A percentile compares a stretch with the other conserved stretches of the same genome.
phyloP scores from a whole-genome alignment of 2,797 vertebrate species.

The Pachyuromys duprasi region DNA sequence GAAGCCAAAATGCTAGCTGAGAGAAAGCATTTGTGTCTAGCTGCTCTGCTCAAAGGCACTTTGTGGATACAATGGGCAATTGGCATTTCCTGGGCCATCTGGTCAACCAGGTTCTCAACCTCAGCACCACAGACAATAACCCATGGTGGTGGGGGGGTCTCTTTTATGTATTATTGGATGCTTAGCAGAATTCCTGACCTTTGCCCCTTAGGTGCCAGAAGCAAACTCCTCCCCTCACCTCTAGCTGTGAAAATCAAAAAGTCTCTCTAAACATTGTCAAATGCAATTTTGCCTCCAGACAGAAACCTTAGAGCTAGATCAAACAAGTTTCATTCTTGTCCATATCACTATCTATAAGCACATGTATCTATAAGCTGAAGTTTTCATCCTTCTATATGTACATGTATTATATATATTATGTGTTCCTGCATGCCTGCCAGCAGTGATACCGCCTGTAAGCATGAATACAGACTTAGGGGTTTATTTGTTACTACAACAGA shows the following conservation, averaged over 20 bases:
- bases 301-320: not conserved
- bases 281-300: not conserved
- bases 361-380: not conserved
- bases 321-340: conserved; percentile 2
- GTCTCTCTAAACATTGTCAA: conserved; percentile 1
- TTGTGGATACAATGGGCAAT: not conserved
- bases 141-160: not conserved
- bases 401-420: not conserved
- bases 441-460: not conserved
- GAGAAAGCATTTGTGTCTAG: not conserved
- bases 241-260: not conserved
- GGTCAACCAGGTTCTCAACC: not conserved
- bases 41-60: not conserved
- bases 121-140: not conserved
- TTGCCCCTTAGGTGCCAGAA: not conserved
- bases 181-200: conserved; percentile 24
- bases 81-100: not conserved
- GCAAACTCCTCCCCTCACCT: not conserved
- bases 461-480: not conserved
- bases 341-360: not conserved
- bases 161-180: not conserved
- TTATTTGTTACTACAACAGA: conserved; percentile 64
- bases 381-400: not conserved
- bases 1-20: not conserved
- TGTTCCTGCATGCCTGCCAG: not conserved